Evolutionary conservation across 1,140 invertebrate species (phyloP), one percentile per base, ranked within the genome.

Genomic region (Philotrypesis tridentata): DNA sequence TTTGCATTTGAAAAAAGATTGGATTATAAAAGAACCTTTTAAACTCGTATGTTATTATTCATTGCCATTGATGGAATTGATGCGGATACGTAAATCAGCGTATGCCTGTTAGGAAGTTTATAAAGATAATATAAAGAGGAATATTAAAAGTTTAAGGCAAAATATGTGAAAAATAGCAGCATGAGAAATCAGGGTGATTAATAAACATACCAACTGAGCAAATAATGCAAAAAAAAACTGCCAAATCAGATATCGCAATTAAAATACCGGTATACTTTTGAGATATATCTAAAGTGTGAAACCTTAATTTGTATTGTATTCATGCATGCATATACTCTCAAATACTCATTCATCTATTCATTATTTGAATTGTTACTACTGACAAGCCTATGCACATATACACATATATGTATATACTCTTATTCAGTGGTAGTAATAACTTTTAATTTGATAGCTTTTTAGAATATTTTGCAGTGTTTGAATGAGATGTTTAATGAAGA

Each of bases 31-130:
- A 31, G 76, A 81, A 71, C 55, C 33, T 70, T 70, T 5, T 31
- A 33, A 72, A 77, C 67, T 72, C 25, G 55, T 68, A 82, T 86
- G 76, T 87, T 87, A 85, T 70, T 71, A 65, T 86, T 85, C 73
- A 87, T 88, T 88, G 88, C 88, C 89, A 86, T 87, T 87, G 85
- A 91, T 90, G 90, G 90, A 91, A 90, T 90, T 91, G 89, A 91
- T 89, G 85, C 89, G 84, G 81, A 76, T 86, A 84, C 82, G 85
- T 61, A 86, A 86, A 79, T 63, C 72, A 80, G 25, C 79, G 73
- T 84, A 63, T 79, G 75, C n/a, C 65, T 83, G 48, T 84, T 71
- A 81, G 43, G 40, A 55, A 80, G 29, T 81, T 81, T 61, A 80
- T 70, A 71, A 37, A 67, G 74, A 84, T 61, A 63, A 82, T 75